Evolutionary conservation across 2,888 invertebrate genomes (phyloP), one percentile per base, ranked within the genome.

Genomic region (Melikaiella ostensackeni): DNA sequence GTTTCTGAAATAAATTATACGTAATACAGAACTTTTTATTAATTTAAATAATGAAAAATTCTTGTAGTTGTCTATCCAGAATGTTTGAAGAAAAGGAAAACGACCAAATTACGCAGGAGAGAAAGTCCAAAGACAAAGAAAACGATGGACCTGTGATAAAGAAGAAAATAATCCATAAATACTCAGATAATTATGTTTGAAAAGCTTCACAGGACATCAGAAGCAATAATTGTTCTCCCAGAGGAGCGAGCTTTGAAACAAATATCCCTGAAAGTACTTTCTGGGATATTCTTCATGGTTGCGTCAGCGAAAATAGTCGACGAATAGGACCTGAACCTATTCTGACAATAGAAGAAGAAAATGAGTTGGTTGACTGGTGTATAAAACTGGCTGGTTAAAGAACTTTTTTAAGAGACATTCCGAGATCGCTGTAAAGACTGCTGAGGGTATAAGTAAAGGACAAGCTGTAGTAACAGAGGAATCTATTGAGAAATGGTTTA

Each of bases 391-490:
- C 16, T 46, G 16, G 46, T 19, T 16, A 16, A 46, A 46, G 2
- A 46, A 3, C 19, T 46, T 46, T 16, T 19, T 46, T 16, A 46
- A 46, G 3, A 46, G 46, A 6, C 19, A 46, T 6, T 1, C 46
- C 19, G 46, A 46, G 13, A 46, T 46, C 19, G 2, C 6, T 46
- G 3, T 16, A 16, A 7, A 19, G 5, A 46, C 46, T 75, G 24
- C 82, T 19, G 80, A 83, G 75, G 74, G 79, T 4, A 77, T 86
- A 74, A 83, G 82, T 13, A 84, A 81, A 74, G 77, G 79, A 21
- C 70, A 83, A 78, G 84, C 81, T 57, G 75, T 77, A n/a, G 81
- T 85, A 11, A 86, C 85, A 21, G 84, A 86, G 79, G 78, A 78
- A 75, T 74, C 64, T 9, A 70, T 86, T 21, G 77, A 82, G 73